Percentiles rank a stretch among this genome's conserved stretches.
Conservation (phyloP, 2,113 vertebrate genomes). For the Rhizomys pruinosus region DNA sequence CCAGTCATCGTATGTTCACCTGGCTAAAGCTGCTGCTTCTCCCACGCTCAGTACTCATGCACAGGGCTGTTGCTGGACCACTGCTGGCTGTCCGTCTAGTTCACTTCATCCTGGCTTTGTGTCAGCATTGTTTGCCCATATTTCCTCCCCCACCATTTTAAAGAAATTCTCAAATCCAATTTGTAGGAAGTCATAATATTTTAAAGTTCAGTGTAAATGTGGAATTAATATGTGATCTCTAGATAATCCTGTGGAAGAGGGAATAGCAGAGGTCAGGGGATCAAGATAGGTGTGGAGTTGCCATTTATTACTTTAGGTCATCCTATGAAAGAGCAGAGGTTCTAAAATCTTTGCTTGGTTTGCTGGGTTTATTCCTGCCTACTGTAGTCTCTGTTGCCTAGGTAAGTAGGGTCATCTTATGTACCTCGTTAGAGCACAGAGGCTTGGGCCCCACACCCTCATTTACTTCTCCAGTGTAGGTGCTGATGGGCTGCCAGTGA, state of each 20-base stretch:
- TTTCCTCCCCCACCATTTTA: neutral
- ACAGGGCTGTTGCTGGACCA: rapidly evolving
- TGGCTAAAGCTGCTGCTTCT: too few species aligned
- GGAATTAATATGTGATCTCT: neutral
- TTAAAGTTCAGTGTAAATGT: neutral
- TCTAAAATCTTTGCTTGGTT: neutral
- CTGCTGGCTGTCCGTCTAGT: neutral
- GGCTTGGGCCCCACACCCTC: neutral
- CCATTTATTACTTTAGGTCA: neutral
- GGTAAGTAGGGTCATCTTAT: neutral
- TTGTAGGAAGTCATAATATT: neutral
- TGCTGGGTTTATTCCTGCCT: neutral
- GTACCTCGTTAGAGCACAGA: neutral
- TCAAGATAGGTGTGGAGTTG: neutral
- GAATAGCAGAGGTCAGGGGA: neutral
- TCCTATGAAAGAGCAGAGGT: neutral
- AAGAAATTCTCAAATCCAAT: neutral
- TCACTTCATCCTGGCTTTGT: rapidly evolving
- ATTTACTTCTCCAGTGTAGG: neutral
- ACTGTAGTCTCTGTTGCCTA: neutral
- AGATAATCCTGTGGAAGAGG: neutral
- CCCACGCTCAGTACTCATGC: neutral
- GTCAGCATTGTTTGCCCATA: neutral
- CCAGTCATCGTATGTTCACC: neutral
- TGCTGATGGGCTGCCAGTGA: neutral